Evolutionary conservation across 2,888 invertebrate genomes (phyloP), one percentile per base, ranked within the genome.

Genomic region (Macrosiphum euphorbiae): DNA sequence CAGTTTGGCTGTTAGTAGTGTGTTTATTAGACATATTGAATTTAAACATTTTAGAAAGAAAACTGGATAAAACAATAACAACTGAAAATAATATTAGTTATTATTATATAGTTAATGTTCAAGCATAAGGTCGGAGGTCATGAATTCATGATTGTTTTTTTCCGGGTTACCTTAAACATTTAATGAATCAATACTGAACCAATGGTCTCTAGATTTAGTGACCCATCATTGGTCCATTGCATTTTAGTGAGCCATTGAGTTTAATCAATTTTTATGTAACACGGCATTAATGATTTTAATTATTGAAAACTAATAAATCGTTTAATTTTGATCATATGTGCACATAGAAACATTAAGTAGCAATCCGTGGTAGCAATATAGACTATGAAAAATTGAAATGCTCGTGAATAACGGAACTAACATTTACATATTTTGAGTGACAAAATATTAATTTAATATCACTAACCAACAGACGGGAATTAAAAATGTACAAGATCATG

Each of bases 1-100:
- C 99, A 94, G 97, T 97, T 95, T 98, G 97, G 96, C 98, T 98
- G 94, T 98, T 98, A 58, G 98, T 98, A 10, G 98, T 67, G 8
- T 94, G 94, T 94, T 94, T 94, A 26, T 52, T 85, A 13, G 90
- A 90, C 98, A 96, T 98, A 98, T 87, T 90, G 16, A 92, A 94
- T 55, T 94, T 93, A 58, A 88, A 67, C 58, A 67, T 95, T 91
- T 88, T 91, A 11, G 94, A 94, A 50, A 85, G 3, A 11, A 44
- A 92, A 8, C 35, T 35, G 20, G 41, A 28, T 41, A 8, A n/a
- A 13, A 26, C 41, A 28, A n/a, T 58, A 41, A 58, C 13, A 86
- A n/a, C 92, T 92, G 92, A 50, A 92, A 92, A 92, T 88, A 52
- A 91, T 52, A 8, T 35, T 35, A 84, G 16, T 84, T 41, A 84